These are phyloP conservation scores for Diadumene lineata DNA, from an alignment of 92 coral and sea anemone genomes.

Conservation along the genomic window DNA sequence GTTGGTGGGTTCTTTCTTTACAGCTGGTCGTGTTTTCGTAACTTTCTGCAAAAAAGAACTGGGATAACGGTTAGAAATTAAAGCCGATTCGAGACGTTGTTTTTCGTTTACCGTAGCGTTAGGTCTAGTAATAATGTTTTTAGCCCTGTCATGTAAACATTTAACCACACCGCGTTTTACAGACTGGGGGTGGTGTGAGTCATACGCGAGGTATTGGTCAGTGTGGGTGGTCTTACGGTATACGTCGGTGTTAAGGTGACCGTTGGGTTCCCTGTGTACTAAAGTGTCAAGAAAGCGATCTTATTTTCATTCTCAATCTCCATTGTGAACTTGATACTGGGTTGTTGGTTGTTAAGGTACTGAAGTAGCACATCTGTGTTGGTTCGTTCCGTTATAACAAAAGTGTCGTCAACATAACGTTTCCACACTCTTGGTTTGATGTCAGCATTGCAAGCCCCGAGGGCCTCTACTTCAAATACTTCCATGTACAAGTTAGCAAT, in stretches of 20 bases:
- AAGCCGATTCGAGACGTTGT: no score
- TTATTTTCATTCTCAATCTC: constrained; percentile 16
- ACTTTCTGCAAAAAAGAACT: no score
- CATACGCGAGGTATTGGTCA: constrained; percentile 30
- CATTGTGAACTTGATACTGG: constrained; percentile 27
- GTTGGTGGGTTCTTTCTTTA: no score
- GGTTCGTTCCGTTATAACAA: constrained; percentile 18
- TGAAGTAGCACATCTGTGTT: constrained; percentile 1
- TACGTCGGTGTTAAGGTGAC: constrained; percentile 9
- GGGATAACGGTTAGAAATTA: no score
- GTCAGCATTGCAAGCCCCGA: constrained; percentile 1
- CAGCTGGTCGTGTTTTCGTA: no score
- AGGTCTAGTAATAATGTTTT: no score
- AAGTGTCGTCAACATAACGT: constrained; percentile 32
- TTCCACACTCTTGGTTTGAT: constrained; percentile 41
- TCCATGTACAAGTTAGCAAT: constrained; percentile 46
- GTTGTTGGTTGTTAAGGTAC: constrained; percentile 20
- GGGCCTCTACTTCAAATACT: constrained; percentile 32
- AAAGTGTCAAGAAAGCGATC: constrained; percentile 42
- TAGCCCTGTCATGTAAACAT: no score
- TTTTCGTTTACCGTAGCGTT: no score
- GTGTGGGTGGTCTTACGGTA: constrained; percentile 39
- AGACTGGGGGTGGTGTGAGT: constrained; percentile 44
- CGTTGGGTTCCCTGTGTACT: no score
- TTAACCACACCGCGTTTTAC: no score